Percentiles rank a stretch among this genome's conserved stretches.
Evolutionary conservation across 1,140 invertebrate genomes (phyloP).

Genomic region (Panulirus ornatus): DNA sequence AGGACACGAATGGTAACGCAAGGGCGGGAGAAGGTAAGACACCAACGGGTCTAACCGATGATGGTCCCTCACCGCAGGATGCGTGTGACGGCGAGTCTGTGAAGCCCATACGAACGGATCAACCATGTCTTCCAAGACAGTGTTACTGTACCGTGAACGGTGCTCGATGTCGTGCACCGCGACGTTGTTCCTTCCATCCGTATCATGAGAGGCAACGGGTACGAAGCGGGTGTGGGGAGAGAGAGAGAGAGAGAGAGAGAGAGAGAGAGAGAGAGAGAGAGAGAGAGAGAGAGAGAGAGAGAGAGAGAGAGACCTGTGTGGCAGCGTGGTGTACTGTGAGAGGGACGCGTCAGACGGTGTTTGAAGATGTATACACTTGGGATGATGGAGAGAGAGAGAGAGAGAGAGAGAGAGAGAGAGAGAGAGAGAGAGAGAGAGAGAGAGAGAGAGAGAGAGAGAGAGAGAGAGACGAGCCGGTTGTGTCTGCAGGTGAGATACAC

Average conservation of each 20-base stretch:
- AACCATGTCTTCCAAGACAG: too few species aligned
- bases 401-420: slow-evolving; percentile 6
- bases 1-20: too few species aligned
- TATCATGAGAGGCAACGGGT: not conserved
- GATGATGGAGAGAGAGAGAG: not conserved
- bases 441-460: not conserved
- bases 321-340: not conserved
- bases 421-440: slow-evolving; percentile 16
- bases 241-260: not conserved
- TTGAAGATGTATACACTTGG: not conserved
- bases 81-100: too few species aligned
- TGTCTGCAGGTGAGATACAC: not conserved
- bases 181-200: too few species aligned
- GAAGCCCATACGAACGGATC: too few species aligned
- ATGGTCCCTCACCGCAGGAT: too few species aligned
- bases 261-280: slow-evolving; percentile 3
- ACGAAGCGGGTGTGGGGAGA: not conserved
- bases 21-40: too few species aligned
- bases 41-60: too few species aligned
- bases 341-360: not conserved
- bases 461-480: not conserved
- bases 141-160: too few species aligned
- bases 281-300: not conserved
- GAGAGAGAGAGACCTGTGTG: not conserved
- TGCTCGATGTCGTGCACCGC: too few species aligned